Percentiles rank a stretch among this genome's conserved stretches.
phyloP scores from a whole-genome alignment of 2,888 invertebrate genomes.

The Sinotaia quadrata region DNA sequence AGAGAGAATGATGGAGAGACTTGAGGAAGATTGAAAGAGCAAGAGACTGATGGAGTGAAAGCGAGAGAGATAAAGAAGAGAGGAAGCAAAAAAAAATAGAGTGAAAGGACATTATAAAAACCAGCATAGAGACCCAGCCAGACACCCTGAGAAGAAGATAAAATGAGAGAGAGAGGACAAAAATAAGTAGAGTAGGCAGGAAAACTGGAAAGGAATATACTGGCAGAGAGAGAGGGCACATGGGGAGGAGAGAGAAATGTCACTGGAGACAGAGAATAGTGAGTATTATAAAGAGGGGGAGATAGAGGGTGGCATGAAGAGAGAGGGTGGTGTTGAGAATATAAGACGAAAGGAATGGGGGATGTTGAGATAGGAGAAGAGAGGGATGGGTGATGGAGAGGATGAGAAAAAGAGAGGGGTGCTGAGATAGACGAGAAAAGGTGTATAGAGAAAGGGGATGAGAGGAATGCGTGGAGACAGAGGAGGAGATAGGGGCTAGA shows the following conservation, averaged over 20 bases:
- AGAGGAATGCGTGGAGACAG: conserved; percentile 3
- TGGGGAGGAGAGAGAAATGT: too few relatives aligned
- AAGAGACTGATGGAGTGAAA: conserved; percentile 16
- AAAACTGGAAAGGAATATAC: too few relatives aligned
- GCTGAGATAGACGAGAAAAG: background rate
- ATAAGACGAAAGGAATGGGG: background rate
- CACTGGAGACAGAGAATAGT: too few relatives aligned
- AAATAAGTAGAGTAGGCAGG: too few relatives aligned
- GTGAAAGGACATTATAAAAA: conserved; percentile 1
- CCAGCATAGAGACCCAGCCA: conserved; percentile 1
- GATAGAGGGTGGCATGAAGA: conserved; percentile 4
- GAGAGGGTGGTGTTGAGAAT: conserved; percentile 9
- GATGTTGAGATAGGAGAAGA: conserved; percentile 10
- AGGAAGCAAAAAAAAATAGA: background rate
- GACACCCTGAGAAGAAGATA: background rate
- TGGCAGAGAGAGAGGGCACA: too few relatives aligned
- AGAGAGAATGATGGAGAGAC: background rate
- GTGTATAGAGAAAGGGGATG: conserved; percentile 1
- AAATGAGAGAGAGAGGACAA: too few relatives aligned
- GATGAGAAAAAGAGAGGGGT: background rate
- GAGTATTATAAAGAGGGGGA: background rate
- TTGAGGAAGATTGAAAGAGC: conserved; percentile 1
- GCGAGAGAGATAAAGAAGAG: conserved; percentile 17
- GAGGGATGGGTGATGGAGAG: conserved; percentile 3
- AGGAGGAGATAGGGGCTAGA: conserved; percentile 3